phyloP scores from a whole-genome alignment of 1,140 invertebrate species.

The Drosophila murphyi region DNA sequence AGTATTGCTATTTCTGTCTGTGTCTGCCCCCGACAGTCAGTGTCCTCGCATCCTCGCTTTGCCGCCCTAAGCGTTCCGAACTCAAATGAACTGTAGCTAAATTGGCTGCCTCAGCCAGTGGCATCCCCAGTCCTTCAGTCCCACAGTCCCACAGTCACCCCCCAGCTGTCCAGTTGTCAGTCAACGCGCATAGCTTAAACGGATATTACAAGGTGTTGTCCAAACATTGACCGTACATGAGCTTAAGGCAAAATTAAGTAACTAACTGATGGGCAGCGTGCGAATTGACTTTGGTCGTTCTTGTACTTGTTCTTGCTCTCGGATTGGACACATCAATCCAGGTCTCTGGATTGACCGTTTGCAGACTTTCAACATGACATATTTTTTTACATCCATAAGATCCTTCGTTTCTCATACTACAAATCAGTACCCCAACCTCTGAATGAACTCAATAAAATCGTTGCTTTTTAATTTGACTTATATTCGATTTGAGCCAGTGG shows the following conservation, averaged over 20 bases:
- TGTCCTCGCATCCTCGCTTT: background rate
- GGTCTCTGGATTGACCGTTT: background rate
- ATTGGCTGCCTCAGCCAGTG: conserved; percentile 53
- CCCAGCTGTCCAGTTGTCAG: conserved; percentile 67
- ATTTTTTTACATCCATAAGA: background rate
- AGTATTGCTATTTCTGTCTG: conserved; percentile 9
- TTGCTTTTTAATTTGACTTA: too few relatives aligned
- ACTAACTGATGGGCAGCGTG: conserved; percentile 35
- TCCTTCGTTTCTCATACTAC: background rate
- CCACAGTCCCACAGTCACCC: conserved; percentile 2
- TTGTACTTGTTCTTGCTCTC: background rate
- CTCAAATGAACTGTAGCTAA: conserved; percentile 80
- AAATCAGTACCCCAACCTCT: too few relatives aligned
- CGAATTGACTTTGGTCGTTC: conserved; percentile 2
- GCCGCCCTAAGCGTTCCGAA: conserved; percentile 44
- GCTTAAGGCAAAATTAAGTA: conserved; percentile 79
- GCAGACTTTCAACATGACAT: background rate
- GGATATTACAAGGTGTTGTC: conserved; percentile 84
- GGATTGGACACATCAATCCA: background rate
- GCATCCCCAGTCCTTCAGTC: conserved; percentile 3
- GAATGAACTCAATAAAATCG: too few relatives aligned
- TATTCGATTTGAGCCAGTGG: too few relatives aligned
- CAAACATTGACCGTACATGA: conserved; percentile 84
- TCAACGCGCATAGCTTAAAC: conserved; percentile 66
- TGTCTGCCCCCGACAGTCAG: background rate